Evolutionary conservation across 2,888 invertebrate species (phyloP), one percentile per base, ranked within the genome.

Genomic region (Cataglyphis livida): DNA sequence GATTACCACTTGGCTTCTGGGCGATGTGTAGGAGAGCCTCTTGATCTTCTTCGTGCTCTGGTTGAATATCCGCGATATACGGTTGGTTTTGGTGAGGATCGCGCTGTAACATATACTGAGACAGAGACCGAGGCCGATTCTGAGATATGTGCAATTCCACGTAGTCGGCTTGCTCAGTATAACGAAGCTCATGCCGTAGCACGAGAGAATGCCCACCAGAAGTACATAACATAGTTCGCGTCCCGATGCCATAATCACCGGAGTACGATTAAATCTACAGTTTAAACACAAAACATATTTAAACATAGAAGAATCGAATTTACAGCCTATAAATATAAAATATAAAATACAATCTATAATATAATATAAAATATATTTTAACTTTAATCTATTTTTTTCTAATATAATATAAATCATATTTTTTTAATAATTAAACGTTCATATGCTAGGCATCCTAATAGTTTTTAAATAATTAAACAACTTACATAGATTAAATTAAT

Each of bases 231-330:
- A 97, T 10, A 98, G 95, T 92, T 97, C 97, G 15, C 97, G 95
- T 0, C 97, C 97, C 0, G 97, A 97, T 1, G 97, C 97, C 96
- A 97, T 97, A 84, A 97, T 97, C 51, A 97, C 95, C 0, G 97
- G 97, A 0, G 97, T 97, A 68, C 95, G 95, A 88, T 95, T 95
- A 89, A 92, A 95, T 82, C 95, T 95, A 88, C 15, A 68, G 64
- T 21, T 41, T 2, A 75, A 32, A 51, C 10, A 38, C 10, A 25
- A 18, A 18, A 1, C 7, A 38, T 51, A 18, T 64, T 25, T 25
- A 35, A 64, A 38, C 3, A n/a, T 28, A 21, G 7, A 21, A 21
- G 35, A 28, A 32, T 64, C 3, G 32, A 74, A 6, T 35, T 6
- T 6, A 32, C 2, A 32, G 21, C 3, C 1, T 32, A 41, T 4